Evolutionary conservation across 2,113 vertebrate species (phyloP), one percentile per base, ranked within the genome.

Genomic region (Myxocyprinus asiaticus): DNA sequence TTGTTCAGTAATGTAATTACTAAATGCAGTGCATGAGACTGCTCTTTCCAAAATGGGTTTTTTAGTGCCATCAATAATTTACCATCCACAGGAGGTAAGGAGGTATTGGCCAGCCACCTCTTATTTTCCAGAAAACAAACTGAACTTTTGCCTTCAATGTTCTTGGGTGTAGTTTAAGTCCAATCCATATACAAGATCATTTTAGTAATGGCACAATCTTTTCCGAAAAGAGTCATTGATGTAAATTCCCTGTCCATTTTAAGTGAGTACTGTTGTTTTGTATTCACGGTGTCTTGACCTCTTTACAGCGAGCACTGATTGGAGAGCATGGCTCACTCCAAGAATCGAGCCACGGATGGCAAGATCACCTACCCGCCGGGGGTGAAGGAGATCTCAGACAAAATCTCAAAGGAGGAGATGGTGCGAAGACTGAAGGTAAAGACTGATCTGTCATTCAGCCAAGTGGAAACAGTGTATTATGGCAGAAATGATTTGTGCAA

Each of bases 331-430:
- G 97, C 97, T 96, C 98, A 97, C 93, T 97, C 97, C 87, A 99
- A 98, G 95, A 94, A 96, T 9, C 96, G 96, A 94, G 95, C 95
- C 91, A 94, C 96, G 43, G 97, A 99, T 88, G 97, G 95, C 88
- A 99, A 99, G 94, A 98, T 99, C 93, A 98, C 97, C 76, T 99
- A 99, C 92, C 98, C 98, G 71, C 98, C 96, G 9, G 98, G 98
- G 89, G 97, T 99, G 87, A 99, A 99, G 92, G 98, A 99, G 93
- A 99, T 99, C 86, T 98, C 98, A 48, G 97, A 99, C 90, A 99
- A 99, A 90, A 99, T 99, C 91, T 99, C 98, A 83, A 99, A 99
- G 89, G 98, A 99, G 88, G 98, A 99, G 91, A 99, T 99, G 96
- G 98, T 99, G 87, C 94, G 98, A 86, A 93, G 98, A 63, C 91